Evolutionary conservation across 2,797 vertebrate genomes (phyloP).

Genomic region (Micropoecilia bifurca): DNA sequence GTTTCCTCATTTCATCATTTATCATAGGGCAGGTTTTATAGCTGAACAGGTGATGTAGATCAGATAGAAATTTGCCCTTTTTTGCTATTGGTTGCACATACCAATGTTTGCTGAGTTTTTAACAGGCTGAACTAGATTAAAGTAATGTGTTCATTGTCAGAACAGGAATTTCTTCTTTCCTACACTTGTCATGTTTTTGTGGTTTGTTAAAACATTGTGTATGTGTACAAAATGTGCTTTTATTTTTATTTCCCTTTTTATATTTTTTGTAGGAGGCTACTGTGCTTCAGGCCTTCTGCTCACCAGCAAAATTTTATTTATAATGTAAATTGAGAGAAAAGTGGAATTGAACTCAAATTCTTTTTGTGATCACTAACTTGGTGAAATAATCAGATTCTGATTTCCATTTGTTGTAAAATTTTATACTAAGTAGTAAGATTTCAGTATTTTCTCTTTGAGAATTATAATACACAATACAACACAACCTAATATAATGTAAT

Average conservation of each 20-base stretch:
- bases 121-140: not conserved
- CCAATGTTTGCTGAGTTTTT: not conserved
- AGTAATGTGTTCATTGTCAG: too few relatives aligned
- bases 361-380: not conserved
- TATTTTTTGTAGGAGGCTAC: not conserved
- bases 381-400: not conserved
- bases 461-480: not conserved
- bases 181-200: not conserved
- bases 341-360: not conserved
- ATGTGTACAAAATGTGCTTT: not conserved
- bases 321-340: not conserved
- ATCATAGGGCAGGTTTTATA: not conserved
- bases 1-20: conserved; percentile 28
- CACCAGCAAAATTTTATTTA: not conserved
- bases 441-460: not conserved
- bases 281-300: too few relatives aligned
- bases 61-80: not conserved
- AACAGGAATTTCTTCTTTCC: too few relatives aligned
- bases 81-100: not conserved
- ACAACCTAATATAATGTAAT: not conserved
- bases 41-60: conserved; percentile 2
- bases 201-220: not conserved
- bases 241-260: too few relatives aligned
- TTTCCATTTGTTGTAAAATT: not conserved
- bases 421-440: not conserved